Evolutionary conservation across 2,888 invertebrate genomes (phyloP).

Genomic region (Salpingus planirostris): DNA sequence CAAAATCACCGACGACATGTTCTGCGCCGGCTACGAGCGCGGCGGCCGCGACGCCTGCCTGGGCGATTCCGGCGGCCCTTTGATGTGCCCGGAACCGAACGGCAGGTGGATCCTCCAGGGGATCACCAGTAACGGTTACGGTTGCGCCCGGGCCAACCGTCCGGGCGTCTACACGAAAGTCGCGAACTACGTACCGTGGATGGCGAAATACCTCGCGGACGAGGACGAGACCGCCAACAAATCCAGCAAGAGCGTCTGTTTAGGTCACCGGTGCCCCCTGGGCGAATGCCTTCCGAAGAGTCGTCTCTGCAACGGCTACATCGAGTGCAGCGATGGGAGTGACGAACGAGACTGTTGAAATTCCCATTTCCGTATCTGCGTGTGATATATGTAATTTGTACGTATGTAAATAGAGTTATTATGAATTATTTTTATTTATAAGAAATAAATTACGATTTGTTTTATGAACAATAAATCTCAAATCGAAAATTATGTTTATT

Average conservation of each 20-base stretch:
- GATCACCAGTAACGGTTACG: constrained; percentile 73
- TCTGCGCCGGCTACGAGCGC: constrained; percentile 71
- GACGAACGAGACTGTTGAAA: constrained; percentile 61
- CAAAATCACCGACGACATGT: constrained; percentile 71
- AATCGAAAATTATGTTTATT: too few relatives aligned
- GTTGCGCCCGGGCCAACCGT: constrained; percentile 67
- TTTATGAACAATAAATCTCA: too few relatives aligned
- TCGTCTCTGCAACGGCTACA: constrained; percentile 66
- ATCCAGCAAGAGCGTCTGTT: constrained; percentile 40
- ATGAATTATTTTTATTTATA: too few relatives aligned
- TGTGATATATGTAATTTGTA: constrained; percentile 15
- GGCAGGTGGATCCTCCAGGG: constrained; percentile 40
- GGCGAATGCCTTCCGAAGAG: constrained; percentile 65
- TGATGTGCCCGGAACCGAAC: constrained; percentile 62
- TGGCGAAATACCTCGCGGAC: constrained; percentile 48
- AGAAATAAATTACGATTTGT: too few relatives aligned
- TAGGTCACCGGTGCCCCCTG: constrained; percentile 65
- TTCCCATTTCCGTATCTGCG: constrained; percentile 3
- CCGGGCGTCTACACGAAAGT: constrained; percentile 79
- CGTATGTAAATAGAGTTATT: constrained; percentile 15
- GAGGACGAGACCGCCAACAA: constrained; percentile 16
- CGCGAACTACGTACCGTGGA: constrained; percentile 65
- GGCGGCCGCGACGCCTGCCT: constrained; percentile 74
- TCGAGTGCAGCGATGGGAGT: constrained; percentile 69
- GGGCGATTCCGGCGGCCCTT: constrained; percentile 72